Base-by-base conservation (phyloP, 1,140 invertebrate species). In the Drosophila repletoides region DNA sequence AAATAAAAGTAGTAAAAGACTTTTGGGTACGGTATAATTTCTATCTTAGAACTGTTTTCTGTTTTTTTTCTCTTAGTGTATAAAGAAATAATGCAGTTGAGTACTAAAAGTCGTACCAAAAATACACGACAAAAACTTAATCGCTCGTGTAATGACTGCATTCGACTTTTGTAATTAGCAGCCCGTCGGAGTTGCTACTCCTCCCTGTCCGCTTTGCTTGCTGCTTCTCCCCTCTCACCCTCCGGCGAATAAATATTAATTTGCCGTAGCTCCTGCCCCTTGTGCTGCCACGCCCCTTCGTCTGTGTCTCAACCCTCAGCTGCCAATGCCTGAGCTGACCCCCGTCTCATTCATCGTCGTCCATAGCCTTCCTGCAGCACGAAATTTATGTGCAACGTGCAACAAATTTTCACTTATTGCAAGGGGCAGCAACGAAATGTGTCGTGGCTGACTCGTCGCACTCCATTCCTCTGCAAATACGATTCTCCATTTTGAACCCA, bases 161-260 rank as follows among this genome's bases (percentile, higher is more conserved):
- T 86, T 86, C 83, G 81, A 88, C 81, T 81, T 81, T 87, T 83
- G 83, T 87, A 87, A 87, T 87, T 87, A 87, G 81, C 83, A 87
- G 70, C 63, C 72, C 65, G 65, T 76, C 76, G 70, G 43, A 36
- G 63, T 31, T 29, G 38, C 22, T 28, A 26, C 52, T 26, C 19
- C 19, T 12, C n/a, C 21, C 38, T 14, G 41, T 28, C 5, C 12
- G 5, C 14, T 19, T 14, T 21, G 22, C 34, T 12, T 15, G 10
- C 34, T 29, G 24, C 38, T 28, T 21, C 31, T 26, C 41, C 36
- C 51, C 26, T 12, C 12, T 4, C 24, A 40, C 40, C 17, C 2
- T 33, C 36, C 41, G 38, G 29, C 31, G 22, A 77, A 84, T 81
- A 81, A 81, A 81, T 81, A 81, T 81, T 81, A 81, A 81, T 81